Base-by-base conservation (phyloP, 2,113 vertebrate genomes). In the Cynoglossus semilaevis region DNA sequence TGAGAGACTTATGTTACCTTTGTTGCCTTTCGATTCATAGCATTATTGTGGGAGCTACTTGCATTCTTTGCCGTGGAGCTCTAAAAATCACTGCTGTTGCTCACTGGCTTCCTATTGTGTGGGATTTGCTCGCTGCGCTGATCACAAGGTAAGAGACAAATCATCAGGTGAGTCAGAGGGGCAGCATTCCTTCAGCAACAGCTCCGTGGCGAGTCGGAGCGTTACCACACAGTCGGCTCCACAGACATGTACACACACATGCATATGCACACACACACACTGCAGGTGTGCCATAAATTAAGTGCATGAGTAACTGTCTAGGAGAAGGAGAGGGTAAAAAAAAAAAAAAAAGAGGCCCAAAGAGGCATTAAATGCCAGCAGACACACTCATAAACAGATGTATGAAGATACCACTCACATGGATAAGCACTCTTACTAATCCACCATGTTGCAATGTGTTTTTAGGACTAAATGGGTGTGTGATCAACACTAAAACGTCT, bases 231-330 rank as follows among this genome's bases (percentile, higher is more conserved):
- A 80, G 62, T 29, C 9, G 71, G 63, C 57, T 9, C 54, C 50
- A 46, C 62, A 78, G 7, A 63, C 60, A 67, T 10, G 2, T 35
- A 46, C 52, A 64, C 65, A 51, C 48, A 58, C 57, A 51, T 62
- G 58, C 55, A 46, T 58, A 63, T 60, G 62, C 56, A 55, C 38
- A 67, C 43, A 60, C 60, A 52, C 69, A 45, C 63, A 65, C 58
- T 74, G 77, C 89, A 90, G 88, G 88, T 90, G 87, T 71, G 79
- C 77, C 71, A 78, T 85, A 84, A 88, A 85, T 90, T 84, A 85
- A 72, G 66, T 58, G 76, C 58, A 80, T 89, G 86, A 91, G 80
- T 88, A 90, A 91, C 78, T 79, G 82, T 85, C 79, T 82, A 70
- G 66, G 74, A 72, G 40, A 48, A 62, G 62, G 13, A 63, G 47